Base-by-base conservation (phyloP, 2,113 vertebrate species). In the Sebastes schlegelii region DNA sequence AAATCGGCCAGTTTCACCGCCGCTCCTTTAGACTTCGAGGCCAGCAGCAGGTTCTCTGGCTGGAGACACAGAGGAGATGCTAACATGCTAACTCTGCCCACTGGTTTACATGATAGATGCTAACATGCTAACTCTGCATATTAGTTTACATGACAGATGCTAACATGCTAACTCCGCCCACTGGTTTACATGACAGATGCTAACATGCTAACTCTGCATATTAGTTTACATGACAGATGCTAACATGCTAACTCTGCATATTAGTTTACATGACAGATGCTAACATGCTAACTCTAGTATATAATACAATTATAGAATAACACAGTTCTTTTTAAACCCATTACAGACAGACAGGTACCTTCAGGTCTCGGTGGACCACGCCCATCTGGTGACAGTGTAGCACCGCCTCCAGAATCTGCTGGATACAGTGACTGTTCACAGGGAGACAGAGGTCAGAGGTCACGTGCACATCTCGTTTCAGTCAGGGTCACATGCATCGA, bases 361-460 rank as follows among this genome's bases (percentile, higher is more conserved):
- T 94, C 23, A 94, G 85, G 77, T 94, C 94, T 42, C 94, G 52
- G 63, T 94, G 94, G 77, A 94, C 94, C 14, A 94, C 94, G 1
- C 93, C 94, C 94, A 94, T 94, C 87, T 94, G 94, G 70, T 94
- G 94, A 87, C 94, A 94, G 66, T 94, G 94, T 1, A 94, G 92
- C 74, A 94, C 94, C 1, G 94, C 94, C 87, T 94, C 94, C 57
- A 94, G 16, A 54, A 94, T 94, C 88, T 94, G 94, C 89, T 94
- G 94, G 79, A 94, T 94, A 82, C 94, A 94, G 79, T 94, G 94
- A 70, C 94, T 94, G 86, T 11, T 3, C 0, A 63, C 9, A 79
- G 6, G 74, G 3, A 83, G 51, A 88, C 6, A 66, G n/a, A 7
- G 68, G 48, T 68, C 21, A 51, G 19, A 21, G 42, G 68, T 78